A percentile compares a stretch with the other conserved stretches of the same genome.
These are phyloP conservation scores for Anthoscopus minutus DNA, from an alignment of 2,113 vertebrate genomes.

Conservation along the genomic window DNA sequence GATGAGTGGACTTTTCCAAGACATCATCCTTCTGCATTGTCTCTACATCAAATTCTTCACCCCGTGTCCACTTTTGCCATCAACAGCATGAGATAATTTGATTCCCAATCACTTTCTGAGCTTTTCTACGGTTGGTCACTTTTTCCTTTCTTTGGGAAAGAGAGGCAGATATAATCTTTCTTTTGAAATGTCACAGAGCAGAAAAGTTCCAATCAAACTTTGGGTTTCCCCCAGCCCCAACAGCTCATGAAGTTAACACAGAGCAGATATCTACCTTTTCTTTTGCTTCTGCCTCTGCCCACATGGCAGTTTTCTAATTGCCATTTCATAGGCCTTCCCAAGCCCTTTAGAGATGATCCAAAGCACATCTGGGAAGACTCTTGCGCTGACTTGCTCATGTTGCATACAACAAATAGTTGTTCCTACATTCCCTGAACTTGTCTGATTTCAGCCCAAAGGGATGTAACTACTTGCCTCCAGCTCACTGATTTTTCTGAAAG, in stretches of 20 bases:
- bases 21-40: background rate
- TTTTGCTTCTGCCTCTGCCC: background rate
- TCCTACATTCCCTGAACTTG: background rate
- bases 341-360: background rate
- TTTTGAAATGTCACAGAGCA: background rate
- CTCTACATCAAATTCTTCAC: background rate
- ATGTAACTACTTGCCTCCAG: background rate
- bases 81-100: background rate
- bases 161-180: background rate
- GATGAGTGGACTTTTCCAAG: background rate
- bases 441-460: background rate
- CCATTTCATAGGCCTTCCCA: background rate
- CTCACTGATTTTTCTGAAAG: background rate
- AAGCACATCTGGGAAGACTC: background rate
- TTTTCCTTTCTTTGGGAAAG: background rate
- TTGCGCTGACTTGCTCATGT: background rate
- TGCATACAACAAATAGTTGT: background rate
- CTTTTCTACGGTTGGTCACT: background rate
- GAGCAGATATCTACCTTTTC: background rate
- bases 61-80: background rate
- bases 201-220: background rate
- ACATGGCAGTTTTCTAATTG: background rate
- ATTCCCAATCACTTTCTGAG: background rate
- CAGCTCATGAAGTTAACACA: background rate
- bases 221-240: background rate